Conservation (phyloP, 2,797 vertebrate species). For the Oreortyx pictus region DNA sequence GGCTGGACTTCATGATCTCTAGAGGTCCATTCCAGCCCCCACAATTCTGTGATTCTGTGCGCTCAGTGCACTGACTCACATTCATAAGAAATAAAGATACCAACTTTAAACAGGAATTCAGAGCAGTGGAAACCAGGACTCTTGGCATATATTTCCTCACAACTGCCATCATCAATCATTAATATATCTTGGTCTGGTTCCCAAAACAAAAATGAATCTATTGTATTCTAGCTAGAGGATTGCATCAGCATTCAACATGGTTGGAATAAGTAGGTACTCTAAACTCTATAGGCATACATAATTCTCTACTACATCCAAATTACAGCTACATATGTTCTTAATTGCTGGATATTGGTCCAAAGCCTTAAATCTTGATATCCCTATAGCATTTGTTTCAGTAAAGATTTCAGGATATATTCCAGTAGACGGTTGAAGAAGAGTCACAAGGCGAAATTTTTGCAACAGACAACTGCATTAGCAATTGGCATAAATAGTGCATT, state of each 20-base stretch:
- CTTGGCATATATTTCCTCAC: not conserved
- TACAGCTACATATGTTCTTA: not conserved
- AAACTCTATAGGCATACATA: not conserved
- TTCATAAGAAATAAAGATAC: not conserved
- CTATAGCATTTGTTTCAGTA: not conserved
- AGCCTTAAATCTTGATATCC: not conserved
- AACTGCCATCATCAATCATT: not conserved
- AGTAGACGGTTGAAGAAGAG: not conserved
- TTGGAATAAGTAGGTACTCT: not conserved
- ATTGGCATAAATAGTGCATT: not conserved
- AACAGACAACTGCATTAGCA: not conserved
- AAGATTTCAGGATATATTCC: not conserved
- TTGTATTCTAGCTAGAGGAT: not conserved
- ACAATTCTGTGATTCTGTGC: not conserved
- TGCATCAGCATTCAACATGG: not conserved
- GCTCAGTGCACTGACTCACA: not conserved
- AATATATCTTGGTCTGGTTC: not conserved
- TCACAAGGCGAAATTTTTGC: not conserved
- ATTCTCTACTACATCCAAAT: fast-evolving
- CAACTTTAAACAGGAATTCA: not conserved
- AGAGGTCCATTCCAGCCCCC: too few relatives aligned
- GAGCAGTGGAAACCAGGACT: not conserved
- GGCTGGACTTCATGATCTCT: too few relatives aligned
- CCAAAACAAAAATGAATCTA: not conserved
- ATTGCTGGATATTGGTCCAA: not conserved